phyloP scores from a whole-genome alignment of 2,797 vertebrate genomes.

The Austrolebias charrua region DNA sequence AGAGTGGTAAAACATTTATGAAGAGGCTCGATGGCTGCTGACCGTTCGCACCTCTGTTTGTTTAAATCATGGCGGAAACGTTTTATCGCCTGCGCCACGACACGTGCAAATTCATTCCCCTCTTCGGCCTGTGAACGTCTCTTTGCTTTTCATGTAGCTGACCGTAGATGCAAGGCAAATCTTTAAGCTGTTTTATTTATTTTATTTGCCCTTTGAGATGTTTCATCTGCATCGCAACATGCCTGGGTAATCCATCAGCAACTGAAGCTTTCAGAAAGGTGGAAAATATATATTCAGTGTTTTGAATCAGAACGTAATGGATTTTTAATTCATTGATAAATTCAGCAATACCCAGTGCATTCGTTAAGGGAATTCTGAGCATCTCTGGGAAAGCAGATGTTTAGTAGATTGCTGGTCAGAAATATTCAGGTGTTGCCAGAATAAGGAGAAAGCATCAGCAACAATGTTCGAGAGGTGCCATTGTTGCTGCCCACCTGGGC shows the following conservation, averaged over 20 bases:
- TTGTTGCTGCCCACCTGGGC: no score
- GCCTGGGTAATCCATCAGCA: not conserved
- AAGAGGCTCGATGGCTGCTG: conserved; percentile 39
- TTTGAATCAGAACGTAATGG: no score
- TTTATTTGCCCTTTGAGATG: conserved; percentile 3
- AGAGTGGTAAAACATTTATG: conserved; percentile 52
- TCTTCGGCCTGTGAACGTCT: conserved; percentile 4
- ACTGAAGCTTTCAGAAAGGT: not conserved
- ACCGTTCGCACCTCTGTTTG: conserved; percentile 19
- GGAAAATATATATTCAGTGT: no score
- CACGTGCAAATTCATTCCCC: not conserved
- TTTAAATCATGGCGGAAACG: conserved; percentile 9
- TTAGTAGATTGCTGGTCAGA: no score
- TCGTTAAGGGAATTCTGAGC: no score
- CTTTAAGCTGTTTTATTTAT: not conserved
- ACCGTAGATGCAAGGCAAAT: conserved; percentile 9
- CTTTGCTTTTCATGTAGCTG: conserved; percentile 18
- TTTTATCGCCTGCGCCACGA: not conserved
- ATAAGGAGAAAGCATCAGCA: no score
- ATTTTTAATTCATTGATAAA: no score
- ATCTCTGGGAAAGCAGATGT: no score
- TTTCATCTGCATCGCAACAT: not conserved
- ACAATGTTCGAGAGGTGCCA: no score
- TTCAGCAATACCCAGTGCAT: no score
- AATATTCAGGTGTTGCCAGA: no score